Evolutionary conservation across 1,140 invertebrate genomes (phyloP), one percentile per base, ranked within the genome.

Genomic region (Gonioctena quinquepunctata): DNA sequence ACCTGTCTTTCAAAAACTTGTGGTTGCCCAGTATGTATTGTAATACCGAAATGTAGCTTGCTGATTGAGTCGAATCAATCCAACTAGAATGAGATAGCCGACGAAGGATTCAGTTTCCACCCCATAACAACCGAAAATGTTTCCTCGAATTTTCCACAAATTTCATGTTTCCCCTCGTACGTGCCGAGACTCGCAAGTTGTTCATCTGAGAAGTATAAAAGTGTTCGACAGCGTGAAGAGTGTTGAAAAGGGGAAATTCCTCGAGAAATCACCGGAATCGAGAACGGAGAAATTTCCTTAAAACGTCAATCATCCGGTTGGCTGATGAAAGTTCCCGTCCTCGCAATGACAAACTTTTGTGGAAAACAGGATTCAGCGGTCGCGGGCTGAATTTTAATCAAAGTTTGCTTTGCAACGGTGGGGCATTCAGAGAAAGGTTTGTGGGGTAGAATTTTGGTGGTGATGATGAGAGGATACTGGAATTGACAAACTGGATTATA

Each of bases 231-330:
- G 16, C 13, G 33, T 70, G 76, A 77, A 70, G 75, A 78, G 75
- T 78, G 77, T 73, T 70, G 69, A 28, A 28, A 61, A 8, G 18
- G 27, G 60, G 74, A 65, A 76, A 72, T 76, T 76, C 72, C 50
- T 64, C 33, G 69, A 73, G 72, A 78, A 75, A 76, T 78, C 77
- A 72, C 63, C 66, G 70, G 61, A 73, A 68, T 75, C 63, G 71
- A 63, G 71, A 72, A 76, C 66, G 71, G 71, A 26, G 60, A 73
- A 75, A 71, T 73, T 68, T 69, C 69, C 27, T 60, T 66, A 77
- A 75, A 75, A 78, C 71, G 75, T 78, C 77, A 78, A 76, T 78
- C 77, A 76, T 70, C 62, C 75, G 66, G 57, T 71, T 68, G 60
- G 63, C 27, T 66, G 74, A 76, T 76, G 70, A 76, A 76, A 75